A percentile compares a stretch with the other conserved stretches of the same genome.
Conservation (phyloP, 2,888 invertebrate genomes). For the Augochlorella aurata region DNA sequence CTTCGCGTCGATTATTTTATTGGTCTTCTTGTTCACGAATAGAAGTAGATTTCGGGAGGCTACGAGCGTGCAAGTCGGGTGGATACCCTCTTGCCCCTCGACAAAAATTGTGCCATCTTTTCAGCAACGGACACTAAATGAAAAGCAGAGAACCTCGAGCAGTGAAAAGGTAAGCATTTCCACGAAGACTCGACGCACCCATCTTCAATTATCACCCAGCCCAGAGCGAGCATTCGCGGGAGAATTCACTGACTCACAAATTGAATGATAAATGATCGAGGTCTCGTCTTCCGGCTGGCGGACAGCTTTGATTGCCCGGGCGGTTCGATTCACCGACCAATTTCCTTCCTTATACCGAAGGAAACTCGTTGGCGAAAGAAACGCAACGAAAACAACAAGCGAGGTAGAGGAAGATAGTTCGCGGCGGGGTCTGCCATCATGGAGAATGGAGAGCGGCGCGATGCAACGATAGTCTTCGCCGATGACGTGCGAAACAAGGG, state of each 20-base stretch:
- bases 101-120: too few species aligned
- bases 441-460: slow-evolving; percentile 41
- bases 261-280: slow-evolving; percentile 44
- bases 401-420: neutral
- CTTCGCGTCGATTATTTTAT: too few species aligned
- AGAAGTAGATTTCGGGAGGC: too few species aligned
- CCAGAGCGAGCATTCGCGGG: too few species aligned
- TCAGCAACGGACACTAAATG: too few species aligned
- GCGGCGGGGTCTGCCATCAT: slow-evolving; percentile 31
- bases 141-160: too few species aligned
- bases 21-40: too few species aligned
- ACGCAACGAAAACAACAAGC: neutral
- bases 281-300: neutral
- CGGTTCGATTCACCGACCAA: slow-evolving; percentile 19
- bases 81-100: too few species aligned
- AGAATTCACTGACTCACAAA: neutral
- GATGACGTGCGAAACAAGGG: slow-evolving; percentile 66
- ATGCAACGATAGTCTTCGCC: slow-evolving; percentile 53
- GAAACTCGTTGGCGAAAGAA: neutral
- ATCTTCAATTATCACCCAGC: too few species aligned
- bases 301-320: slow-evolving; percentile 25
- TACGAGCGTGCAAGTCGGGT: too few species aligned
- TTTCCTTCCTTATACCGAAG: neutral
- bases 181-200: too few species aligned
- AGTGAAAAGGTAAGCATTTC: too few species aligned